Percentiles rank a stretch among this genome's conserved stretches.
Conservation (phyloP, 1,140 invertebrate genomes). For the Trypoxylus dichotomus region DNA sequence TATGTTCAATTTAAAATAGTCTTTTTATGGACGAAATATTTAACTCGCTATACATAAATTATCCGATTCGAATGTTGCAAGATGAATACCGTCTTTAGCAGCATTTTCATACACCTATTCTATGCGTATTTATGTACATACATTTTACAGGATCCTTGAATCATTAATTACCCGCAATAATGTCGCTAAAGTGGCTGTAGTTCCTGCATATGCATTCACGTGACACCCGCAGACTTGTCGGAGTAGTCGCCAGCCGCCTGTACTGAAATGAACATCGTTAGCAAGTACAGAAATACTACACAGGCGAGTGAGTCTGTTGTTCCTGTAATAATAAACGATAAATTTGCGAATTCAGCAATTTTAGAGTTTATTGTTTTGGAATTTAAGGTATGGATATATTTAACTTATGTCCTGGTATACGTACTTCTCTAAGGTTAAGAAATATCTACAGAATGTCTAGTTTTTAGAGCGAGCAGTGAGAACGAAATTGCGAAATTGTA, state of each 20-base stretch:
- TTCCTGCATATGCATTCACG: neutral
- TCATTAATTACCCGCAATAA: constrained; percentile 3
- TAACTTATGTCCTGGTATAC: no score
- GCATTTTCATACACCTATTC: neutral
- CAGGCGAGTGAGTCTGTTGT: neutral
- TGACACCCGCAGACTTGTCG: neutral
- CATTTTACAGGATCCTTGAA: neutral
- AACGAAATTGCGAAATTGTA: no score
- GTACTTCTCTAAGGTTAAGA: no score
- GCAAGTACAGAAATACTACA: neutral
- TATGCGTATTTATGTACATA: neutral
- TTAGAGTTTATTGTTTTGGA: neutral
- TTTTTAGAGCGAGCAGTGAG: no score
- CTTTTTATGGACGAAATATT: no score
- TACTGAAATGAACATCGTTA: neutral
- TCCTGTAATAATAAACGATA: neutral
- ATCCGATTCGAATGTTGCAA: neutral
- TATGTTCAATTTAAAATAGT: no score
- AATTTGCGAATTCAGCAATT: neutral
- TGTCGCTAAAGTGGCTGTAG: neutral
- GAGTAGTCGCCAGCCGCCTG: neutral
- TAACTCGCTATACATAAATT: no score
- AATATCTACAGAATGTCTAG: no score
- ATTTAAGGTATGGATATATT: neutral
- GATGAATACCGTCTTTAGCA: neutral